Evolutionary conservation across 2,113 vertebrate genomes (phyloP), one percentile per base, ranked within the genome.

Genomic region (Hypocryptadius cinnamomeus): DNA sequence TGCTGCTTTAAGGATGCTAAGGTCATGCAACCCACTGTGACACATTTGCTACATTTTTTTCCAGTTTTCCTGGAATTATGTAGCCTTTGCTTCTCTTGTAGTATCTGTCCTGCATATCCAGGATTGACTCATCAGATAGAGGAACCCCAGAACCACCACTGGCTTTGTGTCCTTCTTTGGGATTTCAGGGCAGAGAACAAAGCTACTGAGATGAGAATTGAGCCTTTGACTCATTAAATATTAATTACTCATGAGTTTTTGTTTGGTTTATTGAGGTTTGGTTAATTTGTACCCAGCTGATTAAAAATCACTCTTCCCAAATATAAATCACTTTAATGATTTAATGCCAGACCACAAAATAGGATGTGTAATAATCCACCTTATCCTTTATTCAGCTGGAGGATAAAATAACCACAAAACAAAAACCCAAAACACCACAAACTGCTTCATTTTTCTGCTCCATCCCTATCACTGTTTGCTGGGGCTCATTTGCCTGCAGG

Each of bases 31-130:
- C 53, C 77, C 65, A 70, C 63, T 65, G 9, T 61, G 81, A 89
- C 66, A 85, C 24, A 16, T 51, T 35, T 42, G 70, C 78, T 76
- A 47, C 59, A 64, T 87, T 79, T 93, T 61, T n/a, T n/a, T n/a
- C n/a, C n/a, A n/a, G 42, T 91, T 95, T 91, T 87, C 60, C 74
- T 87, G 71, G 56, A 93, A 85, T 87, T 85, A 72, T 14, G 69
- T 40, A 77, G 21, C 47, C 13, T 91, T 70, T 61, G 10, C 78
- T 81, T 85, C 35, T 85, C 50, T 56, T 37, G 24, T 44, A 39
- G 40, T 39, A 16, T 80, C 73, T 84, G 28, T 42, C 23, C 59
- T 65, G 21, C n/a, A 8, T 24, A 47, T 57, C 47, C 63, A 39
- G 37, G 33, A 50, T 6, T 61, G 47, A 63, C 6, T 57, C 3